These are phyloP conservation scores for Hemithea aestivaria DNA, from an alignment of 2,888 invertebrate species.

Conservation along the genomic window DNA sequence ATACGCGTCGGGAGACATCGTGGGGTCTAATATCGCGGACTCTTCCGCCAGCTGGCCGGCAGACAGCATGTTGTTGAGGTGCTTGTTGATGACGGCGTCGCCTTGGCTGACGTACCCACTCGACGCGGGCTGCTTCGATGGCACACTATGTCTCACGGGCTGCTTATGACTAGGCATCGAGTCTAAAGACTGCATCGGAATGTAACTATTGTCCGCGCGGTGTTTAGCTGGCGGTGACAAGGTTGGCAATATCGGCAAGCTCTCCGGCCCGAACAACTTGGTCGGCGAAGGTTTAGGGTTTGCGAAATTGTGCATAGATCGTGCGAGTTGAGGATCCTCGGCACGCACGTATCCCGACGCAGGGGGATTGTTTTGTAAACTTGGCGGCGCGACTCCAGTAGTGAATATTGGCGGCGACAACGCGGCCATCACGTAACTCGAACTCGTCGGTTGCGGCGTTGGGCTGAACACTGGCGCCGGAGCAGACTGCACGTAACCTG, in stretches of 20 bases:
- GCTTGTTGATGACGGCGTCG: constrained; percentile 68
- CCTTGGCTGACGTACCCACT: constrained; percentile 66
- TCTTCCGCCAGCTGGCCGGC: constrained; percentile 57
- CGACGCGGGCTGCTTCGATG: constrained; percentile 52
- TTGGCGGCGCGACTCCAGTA: constrained; percentile 46
- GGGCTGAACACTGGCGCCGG: constrained; percentile 39
- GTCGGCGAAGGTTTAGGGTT: constrained; percentile 54
- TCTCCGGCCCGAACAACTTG: constrained; percentile 60
- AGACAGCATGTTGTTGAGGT: constrained; percentile 61
- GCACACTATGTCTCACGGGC: constrained; percentile 48
- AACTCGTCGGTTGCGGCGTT: constrained; percentile 48
- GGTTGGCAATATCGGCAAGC: constrained; percentile 68
- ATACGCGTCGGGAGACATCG: constrained; percentile 73
- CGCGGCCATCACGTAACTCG: constrained; percentile 70
- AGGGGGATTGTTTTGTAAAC: constrained; percentile 38
- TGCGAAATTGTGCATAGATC: constrained; percentile 56
- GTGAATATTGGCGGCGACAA: constrained; percentile 63
- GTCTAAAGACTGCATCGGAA: constrained; percentile 67
- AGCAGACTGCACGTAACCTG: constrained; percentile 54
- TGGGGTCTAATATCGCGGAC: constrained; percentile 66
- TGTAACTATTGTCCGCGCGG: constrained; percentile 61
- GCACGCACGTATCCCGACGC: constrained; percentile 64
- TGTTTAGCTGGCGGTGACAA: constrained; percentile 60
- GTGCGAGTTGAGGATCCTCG: constrained; percentile 53
- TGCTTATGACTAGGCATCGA: constrained; percentile 65